A percentile compares a stretch with the other conserved stretches of the same genome.
Evolutionary conservation across 2,113 vertebrate species (phyloP).

Genomic region (Psophia crepitans): DNA sequence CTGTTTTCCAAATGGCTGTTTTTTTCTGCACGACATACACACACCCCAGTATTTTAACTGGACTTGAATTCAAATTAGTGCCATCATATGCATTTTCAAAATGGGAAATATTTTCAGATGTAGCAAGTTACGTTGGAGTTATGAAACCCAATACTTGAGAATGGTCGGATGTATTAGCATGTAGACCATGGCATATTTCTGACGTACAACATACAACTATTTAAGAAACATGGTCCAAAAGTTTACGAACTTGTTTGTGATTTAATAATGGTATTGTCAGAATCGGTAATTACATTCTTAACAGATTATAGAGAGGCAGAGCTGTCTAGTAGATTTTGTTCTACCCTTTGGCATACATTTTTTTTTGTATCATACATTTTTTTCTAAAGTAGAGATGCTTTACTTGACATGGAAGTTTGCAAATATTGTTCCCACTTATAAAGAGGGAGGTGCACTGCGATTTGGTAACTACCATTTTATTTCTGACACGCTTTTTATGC

Average conservation of each 20-base stretch:
- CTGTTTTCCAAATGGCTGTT: neutral
- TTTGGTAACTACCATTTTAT: neutral
- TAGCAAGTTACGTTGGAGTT: neutral
- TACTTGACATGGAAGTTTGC: neutral
- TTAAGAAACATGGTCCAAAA: neutral
- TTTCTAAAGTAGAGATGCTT: neutral
- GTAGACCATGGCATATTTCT: neutral
- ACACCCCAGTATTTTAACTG: neutral
- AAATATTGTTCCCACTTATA: neutral
- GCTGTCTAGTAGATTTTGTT: neutral
- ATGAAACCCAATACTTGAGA: neutral
- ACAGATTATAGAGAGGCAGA: neutral
- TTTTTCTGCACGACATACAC: neutral
- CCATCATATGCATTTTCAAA: neutral
- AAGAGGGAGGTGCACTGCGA: neutral
- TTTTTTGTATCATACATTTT: neutral
- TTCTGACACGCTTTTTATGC: neutral
- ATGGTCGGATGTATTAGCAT: neutral
- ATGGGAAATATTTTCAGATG: neutral
- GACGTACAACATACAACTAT: neutral
- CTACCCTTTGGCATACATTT: neutral
- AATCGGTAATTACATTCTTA: neutral
- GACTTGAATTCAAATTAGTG: neutral
- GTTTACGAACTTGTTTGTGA: neutral
- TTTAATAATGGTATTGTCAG: neutral